Conservation (phyloP, 2,113 vertebrate species). For the Ibidorhyncha struthersii region DNA sequence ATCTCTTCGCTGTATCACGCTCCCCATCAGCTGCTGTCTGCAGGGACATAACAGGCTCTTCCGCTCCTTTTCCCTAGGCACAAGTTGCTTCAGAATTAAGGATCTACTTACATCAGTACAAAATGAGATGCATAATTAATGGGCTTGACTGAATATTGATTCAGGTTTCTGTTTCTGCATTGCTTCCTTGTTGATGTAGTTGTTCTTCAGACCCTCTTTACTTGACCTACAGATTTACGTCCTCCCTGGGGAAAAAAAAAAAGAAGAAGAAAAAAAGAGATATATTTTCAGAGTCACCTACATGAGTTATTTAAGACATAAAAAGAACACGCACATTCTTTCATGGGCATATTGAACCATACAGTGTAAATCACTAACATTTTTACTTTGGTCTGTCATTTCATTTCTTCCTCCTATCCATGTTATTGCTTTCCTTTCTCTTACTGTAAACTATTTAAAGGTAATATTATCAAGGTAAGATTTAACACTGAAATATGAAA, state of each 20-base stretch:
- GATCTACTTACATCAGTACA: background rate
- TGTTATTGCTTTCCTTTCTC: background rate
- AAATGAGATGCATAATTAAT: background rate
- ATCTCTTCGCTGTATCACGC: background rate
- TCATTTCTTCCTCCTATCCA: background rate
- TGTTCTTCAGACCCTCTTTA: background rate
- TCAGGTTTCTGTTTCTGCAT: background rate
- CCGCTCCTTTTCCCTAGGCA: background rate
- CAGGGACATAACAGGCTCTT: background rate
- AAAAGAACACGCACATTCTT: background rate
- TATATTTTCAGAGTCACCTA: background rate
- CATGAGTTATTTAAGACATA: background rate
- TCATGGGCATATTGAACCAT: background rate
- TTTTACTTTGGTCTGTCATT: background rate
- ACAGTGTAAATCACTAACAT: background rate
- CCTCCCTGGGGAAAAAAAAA: background rate
- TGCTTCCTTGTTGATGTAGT: background rate
- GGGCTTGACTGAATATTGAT: background rate
- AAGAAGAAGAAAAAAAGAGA: background rate
- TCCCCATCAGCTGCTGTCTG: background rate
- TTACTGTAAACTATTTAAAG: background rate
- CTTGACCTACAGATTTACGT: background rate
- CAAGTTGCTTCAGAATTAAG: background rate
- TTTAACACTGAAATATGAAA: background rate
- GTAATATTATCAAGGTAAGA: background rate